Percentiles rank a stretch among this genome's conserved stretches.
These are phyloP conservation scores for Drosophila mercatorum DNA, from an alignment of 2,888 invertebrate species.

Conservation along the genomic window DNA sequence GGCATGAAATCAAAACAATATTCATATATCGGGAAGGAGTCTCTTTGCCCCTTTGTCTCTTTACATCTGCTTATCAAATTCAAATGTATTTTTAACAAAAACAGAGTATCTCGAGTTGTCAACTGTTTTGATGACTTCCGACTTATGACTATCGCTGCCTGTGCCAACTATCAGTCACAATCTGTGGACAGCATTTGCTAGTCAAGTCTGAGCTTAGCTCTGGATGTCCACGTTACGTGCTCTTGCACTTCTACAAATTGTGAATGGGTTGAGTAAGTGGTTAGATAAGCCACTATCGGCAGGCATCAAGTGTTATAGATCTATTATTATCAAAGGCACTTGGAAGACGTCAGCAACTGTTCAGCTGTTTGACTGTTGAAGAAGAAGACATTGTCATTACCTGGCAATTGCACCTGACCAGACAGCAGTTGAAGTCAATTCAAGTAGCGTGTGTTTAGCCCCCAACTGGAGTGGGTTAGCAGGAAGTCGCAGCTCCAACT, in stretches of 20 bases:
- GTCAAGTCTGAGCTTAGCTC: slow-evolving; percentile 40
- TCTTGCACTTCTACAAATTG: not conserved
- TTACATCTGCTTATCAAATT: not conserved
- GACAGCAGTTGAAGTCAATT: slow-evolving; percentile 43
- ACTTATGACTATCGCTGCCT: not conserved
- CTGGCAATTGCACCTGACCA: slow-evolving; percentile 28
- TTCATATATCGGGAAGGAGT: not conserved
- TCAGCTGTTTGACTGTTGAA: slow-evolving; percentile 13
- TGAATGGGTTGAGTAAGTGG: slow-evolving; percentile 5
- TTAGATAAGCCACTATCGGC: slow-evolving; percentile 26
- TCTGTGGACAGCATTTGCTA: not conserved
- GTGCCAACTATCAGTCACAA: not conserved
- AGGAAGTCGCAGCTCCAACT: slow-evolving; percentile 71
- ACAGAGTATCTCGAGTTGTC: not conserved
- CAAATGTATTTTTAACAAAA: not conserved
- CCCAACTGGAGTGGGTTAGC: slow-evolving; percentile 21
- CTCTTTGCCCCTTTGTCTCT: not conserved
- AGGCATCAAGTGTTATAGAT: not conserved
- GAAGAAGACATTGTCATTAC: slow-evolving; percentile 30
- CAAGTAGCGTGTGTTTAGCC: slow-evolving; percentile 68
- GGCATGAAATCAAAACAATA: not conserved
- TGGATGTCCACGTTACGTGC: not conserved
- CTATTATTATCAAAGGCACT: not conserved
- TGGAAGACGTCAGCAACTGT: slow-evolving; percentile 15
- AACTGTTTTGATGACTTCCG: too few species aligned